phyloP scores from a whole-genome alignment of 2,888 invertebrate genomes.

The Pomacea canaliculata region DNA sequence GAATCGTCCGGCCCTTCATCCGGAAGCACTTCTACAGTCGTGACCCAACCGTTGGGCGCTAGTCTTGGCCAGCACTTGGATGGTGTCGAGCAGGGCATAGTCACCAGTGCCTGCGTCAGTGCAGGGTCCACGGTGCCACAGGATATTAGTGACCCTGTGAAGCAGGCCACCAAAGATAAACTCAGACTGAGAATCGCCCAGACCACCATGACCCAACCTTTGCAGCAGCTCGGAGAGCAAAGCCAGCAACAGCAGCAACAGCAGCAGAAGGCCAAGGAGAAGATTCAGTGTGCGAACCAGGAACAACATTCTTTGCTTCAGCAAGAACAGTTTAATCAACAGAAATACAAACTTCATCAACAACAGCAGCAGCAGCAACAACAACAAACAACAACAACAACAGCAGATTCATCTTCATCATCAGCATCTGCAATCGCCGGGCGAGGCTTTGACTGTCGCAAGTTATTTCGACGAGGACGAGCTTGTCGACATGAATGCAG shows the following conservation, averaged over 20 bases:
- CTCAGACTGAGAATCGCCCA: constrained; percentile 28
- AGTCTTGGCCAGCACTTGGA: neutral
- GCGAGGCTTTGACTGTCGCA: constrained; percentile 1
- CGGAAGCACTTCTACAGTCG: neutral
- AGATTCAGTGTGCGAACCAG: neutral
- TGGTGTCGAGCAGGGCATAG: neutral
- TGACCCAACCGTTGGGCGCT: neutral
- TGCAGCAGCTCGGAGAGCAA: neutral
- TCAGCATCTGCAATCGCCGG: neutral
- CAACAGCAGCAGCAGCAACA: constrained; percentile 12
- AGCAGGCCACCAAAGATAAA: constrained; percentile 41
- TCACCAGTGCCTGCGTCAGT: neutral
- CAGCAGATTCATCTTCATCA: constrained; percentile 1
- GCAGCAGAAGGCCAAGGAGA: constrained; percentile 12
- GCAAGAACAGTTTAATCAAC: constrained; percentile 8
- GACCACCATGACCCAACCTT: constrained; percentile 20
- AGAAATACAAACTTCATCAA: neutral
- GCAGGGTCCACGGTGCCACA: neutral
- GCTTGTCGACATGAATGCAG: constrained; percentile 15
- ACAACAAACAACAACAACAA: constrained; percentile 1
- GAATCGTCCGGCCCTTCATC: neutral
- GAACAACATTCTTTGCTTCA: constrained; percentile 5
- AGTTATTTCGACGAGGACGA: constrained; percentile 13
- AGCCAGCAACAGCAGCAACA: constrained; percentile 25
- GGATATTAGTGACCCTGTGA: constrained; percentile 11